Conservation (phyloP, 2,797 vertebrate species). For the Megalops cyprinoides region DNA sequence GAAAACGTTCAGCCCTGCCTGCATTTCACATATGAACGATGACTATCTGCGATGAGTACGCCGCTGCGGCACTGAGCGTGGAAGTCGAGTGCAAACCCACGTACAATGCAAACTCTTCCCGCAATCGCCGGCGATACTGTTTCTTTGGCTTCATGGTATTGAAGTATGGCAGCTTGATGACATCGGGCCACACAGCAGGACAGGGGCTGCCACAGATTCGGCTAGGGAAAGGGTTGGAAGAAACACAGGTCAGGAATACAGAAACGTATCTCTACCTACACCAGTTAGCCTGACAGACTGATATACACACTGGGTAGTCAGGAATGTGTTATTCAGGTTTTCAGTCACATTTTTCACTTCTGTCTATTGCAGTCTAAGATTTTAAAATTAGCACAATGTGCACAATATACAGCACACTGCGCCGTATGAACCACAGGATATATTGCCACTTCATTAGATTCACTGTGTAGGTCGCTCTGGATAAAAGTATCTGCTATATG, state of each 20-base stretch:
- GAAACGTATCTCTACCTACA: not conserved
- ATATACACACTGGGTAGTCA: not conserved
- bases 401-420: not conserved
- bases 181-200: conserved; percentile 98
- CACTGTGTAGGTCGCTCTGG: no score
- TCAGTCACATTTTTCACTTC: not conserved
- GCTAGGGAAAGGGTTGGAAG: conserved; percentile 63
- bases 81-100: conserved; percentile 57
- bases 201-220: conserved; percentile 97
- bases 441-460: no score
- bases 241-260: conserved; percentile 7
- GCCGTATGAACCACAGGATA: not conserved
- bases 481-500: no score
- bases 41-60: not conserved
- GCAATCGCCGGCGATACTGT: conserved; percentile 91
- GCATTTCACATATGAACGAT: not conserved
- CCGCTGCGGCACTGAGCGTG: not conserved
- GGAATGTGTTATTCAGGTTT: not conserved
- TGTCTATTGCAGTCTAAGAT: not conserved
- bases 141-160: conserved; percentile 99
- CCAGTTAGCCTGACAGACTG: not conserved
- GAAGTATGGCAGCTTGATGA: conserved; percentile 98
- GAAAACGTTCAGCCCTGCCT: not conserved
- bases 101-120: conserved; percentile 98
- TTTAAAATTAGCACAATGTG: not conserved